Conservation (phyloP, 2,113 vertebrate genomes). For the Ictidomys tridecemlineatus region DNA sequence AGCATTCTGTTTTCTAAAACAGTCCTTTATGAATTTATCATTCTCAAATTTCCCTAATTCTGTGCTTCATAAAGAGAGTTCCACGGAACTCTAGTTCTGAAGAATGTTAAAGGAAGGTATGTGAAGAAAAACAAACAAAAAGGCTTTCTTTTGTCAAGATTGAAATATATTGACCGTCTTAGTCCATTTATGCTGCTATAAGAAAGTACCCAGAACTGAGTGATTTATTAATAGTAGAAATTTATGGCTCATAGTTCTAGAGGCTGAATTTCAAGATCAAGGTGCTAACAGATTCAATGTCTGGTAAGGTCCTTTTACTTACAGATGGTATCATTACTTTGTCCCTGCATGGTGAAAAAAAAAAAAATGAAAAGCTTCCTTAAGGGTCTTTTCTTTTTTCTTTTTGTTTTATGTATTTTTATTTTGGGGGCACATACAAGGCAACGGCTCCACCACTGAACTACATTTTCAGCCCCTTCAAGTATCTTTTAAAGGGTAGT, state of each 20-base stretch:
- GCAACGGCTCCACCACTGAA: not conserved
- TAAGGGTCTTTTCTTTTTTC: too few relatives aligned
- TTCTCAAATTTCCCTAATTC: not conserved
- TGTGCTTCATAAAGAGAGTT: not conserved
- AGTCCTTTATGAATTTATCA: not conserved
- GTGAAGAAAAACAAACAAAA: conserved; percentile 1
- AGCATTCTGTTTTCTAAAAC: not conserved
- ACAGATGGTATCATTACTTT: not conserved
- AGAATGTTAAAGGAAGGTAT: not conserved
- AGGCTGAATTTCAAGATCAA: not conserved
- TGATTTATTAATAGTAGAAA: not conserved
- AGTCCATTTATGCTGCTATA: not conserved
- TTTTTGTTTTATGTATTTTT: too few relatives aligned
- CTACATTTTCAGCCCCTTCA: not conserved
- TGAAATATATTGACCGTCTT: not conserved
- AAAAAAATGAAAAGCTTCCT: not conserved
- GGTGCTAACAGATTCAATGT: not conserved
- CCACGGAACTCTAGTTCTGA: not conserved
- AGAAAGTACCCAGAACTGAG: not conserved
- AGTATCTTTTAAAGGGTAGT: not conserved
- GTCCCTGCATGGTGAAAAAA: not conserved
- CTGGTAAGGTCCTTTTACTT: not conserved
- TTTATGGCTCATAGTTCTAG: not conserved
- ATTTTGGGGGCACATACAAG: not conserved
- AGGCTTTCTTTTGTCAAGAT: not conserved